phyloP scores from a whole-genome alignment of 2,888 invertebrate species.

The Graphium colonna region DNA sequence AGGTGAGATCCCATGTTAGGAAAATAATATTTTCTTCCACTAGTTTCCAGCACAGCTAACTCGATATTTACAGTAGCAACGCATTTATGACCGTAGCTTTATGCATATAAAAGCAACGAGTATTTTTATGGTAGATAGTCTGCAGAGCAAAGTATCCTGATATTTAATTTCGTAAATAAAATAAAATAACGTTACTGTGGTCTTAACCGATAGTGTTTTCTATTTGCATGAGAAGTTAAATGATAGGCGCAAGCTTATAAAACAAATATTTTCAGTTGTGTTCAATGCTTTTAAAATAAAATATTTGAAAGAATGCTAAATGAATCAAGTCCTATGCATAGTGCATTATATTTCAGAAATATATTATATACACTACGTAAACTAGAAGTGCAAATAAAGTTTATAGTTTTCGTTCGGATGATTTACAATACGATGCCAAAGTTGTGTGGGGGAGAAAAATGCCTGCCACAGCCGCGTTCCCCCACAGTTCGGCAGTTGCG shows the following conservation, averaged over 20 bases:
- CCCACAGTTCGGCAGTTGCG: slow-evolving; percentile 38
- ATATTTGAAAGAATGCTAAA: not conserved
- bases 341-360: no score
- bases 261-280: not conserved
- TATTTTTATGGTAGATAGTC: not conserved
- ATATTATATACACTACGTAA: not conserved
- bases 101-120: not conserved
- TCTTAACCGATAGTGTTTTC: not conserved
- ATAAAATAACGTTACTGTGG: not conserved
- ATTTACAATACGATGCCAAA: slow-evolving; percentile 42
- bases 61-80: not conserved
- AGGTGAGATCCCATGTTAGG: no score
- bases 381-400: slow-evolving; percentile 20
- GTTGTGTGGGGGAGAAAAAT: slow-evolving; percentile 43
- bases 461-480: slow-evolving; percentile 38
- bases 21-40: not conserved
- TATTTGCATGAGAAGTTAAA: not conserved
- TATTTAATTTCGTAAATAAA: no score
- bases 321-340: no score
- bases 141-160: not conserved
- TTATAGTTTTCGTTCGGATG: slow-evolving; percentile 31
- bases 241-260: not conserved
- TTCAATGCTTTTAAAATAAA: slow-evolving; percentile 3
- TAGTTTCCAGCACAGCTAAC: not conserved
- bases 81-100: not conserved